Base-by-base conservation (phyloP, 2,888 invertebrate species). In the Balanococcus diminutus region DNA sequence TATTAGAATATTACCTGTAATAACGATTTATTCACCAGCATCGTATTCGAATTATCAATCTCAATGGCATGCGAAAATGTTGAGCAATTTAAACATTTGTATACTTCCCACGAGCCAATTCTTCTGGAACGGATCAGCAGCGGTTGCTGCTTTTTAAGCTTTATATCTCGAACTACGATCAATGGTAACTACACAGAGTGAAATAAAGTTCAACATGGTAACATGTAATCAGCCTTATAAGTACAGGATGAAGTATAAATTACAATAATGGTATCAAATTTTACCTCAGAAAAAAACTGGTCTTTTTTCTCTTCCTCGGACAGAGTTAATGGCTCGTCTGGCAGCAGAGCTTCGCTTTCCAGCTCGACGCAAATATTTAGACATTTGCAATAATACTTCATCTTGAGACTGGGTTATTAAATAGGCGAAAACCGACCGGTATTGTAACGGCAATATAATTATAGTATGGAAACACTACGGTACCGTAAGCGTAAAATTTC, bases 331-430 rank as follows among this genome's bases (percentile, higher is more conserved):
- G 75, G 75, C 19, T 46, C 31, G 42, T 75, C 75, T n/a, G 16
- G 22, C 11, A 19, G 19, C 11, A 11, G 11, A 25, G 46, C 25
- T 19, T 19, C 42, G 42, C 39, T 46, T n/a, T 31, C 51, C 32
- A 42, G 28, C 51, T 75, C 31, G 25, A 79, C 19, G 51, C 85
- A 85, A 31, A 75, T 42, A 28, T 85, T 85, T n/a, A 85, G 51
- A 42, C 85, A 85, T 46, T 79, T 85, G 14, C 85, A 85, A 75
- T 85, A 85, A 75, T 75, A 79, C 32, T 79, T 75, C 25, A 32
- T 51, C 79, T 42, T 42, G 42, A 32, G 46, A 28, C 14, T 31
- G 22, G 51, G 19, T 83, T n/a, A 61, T 28, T 46, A 83, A 83
- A 46, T 83, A 56, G 75, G 31, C 36, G 36, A 79, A 56, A 79